Evolutionary conservation across 2,888 invertebrate species (phyloP), one percentile per base, ranked within the genome.

Genomic region (Drosophila maculinotata): DNA sequence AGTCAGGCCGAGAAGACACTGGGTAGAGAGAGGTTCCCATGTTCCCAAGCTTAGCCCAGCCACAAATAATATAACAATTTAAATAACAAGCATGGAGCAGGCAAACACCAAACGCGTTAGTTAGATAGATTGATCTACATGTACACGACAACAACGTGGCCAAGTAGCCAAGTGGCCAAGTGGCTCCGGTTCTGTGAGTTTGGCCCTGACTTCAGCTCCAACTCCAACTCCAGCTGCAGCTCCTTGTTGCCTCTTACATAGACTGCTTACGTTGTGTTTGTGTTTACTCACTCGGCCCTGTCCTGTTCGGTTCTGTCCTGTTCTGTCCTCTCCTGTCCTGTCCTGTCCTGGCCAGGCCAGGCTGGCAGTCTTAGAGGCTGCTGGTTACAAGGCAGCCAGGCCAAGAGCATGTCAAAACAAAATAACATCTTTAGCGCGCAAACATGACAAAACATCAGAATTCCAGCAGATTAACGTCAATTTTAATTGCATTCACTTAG

Each of bases 381-480:
- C 67, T 41, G 48, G 54, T 42, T 59, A 54, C 73, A 60, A 63
- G 65, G 62, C 53, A 67, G 57, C 81, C 72, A 58, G 67, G 68
- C 85, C 80, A 79, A 81, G 84, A 81, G 85, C 87, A 83, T 87
- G 87, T 83, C 87, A 82, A 87, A 85, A 84, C 79, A 82, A 83
- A 87, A 84, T 87, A 84, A 84, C 83, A 87, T 84, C 82, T 83
- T 83, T 81, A 87, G 85, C 83, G 87, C 85, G 87, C 85, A 85
- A 84, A 84, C 84, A 87, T 84, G 84, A 84, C 83, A 85, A 85
- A 87, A 85, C 87, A 87, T 84, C 87, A 84, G 79, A 84, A 84
- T 82, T 85, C 79, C 87, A 87, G 78, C 83, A 87, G 87, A 84
- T 87, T 84, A 84, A 84, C 85, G 87, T 87, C 85, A 85, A 82